Evolutionary conservation across 2,888 invertebrate species (phyloP).

Genomic region (Ariolimax columbianus): DNA sequence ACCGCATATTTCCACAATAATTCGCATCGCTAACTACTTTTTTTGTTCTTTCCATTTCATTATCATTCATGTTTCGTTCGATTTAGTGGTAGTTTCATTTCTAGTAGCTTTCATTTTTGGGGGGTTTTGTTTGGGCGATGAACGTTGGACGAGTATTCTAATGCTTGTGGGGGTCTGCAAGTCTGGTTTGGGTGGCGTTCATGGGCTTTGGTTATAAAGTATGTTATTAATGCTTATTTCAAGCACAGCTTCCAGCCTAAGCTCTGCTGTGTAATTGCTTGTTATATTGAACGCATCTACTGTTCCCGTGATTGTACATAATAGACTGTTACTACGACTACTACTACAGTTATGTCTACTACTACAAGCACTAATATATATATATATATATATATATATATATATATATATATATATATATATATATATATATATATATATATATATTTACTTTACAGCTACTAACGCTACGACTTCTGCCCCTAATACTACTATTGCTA

Average conservation of each 20-base stretch:
- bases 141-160: background rate
- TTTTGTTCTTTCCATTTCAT: slow-evolving; percentile 47
- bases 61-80: slow-evolving; percentile 7
- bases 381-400: too few species aligned
- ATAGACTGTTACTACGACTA: background rate
- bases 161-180: background rate
- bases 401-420: too few species aligned
- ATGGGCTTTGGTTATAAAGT: background rate
- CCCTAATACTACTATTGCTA: background rate
- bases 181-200: background rate
- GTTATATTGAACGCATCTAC: background rate
- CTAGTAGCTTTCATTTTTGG: background rate
- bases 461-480: background rate
- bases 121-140: too few species aligned
- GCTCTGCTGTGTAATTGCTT: background rate
- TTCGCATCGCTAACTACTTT: slow-evolving; percentile 51
- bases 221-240: background rate
- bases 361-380: too few species aligned
- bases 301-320: background rate
- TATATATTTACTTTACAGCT: too few species aligned
- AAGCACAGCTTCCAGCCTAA: background rate
- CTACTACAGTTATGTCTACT: background rate
- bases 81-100: background rate
- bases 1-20: slow-evolving; percentile 50
- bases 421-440: too few species aligned